A percentile compares a stretch with the other conserved stretches of the same genome.
Conservation (phyloP, 2,888 invertebrate genomes). For the Nesidiocoris tenuis region DNA sequence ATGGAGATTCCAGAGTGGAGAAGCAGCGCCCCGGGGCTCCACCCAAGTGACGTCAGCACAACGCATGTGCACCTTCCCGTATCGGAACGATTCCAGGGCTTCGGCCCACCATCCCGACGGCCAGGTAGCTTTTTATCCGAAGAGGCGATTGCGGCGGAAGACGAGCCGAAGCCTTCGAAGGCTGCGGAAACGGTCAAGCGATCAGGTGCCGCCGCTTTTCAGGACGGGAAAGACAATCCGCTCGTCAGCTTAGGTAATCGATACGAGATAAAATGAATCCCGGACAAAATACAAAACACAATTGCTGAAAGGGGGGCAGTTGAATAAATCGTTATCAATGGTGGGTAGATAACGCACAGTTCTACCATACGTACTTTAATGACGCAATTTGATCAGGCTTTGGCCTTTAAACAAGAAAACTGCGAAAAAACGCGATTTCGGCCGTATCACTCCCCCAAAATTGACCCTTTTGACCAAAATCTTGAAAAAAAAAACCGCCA, state of each 20-base stretch:
- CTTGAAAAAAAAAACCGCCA: no score
- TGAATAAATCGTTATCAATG: no score
- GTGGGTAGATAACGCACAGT: no score
- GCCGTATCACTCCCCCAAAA: no score
- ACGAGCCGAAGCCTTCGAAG: neutral
- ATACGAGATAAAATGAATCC: neutral
- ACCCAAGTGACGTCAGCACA: conserved; percentile 39
- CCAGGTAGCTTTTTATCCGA: no score
- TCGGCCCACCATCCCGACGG: neutral
- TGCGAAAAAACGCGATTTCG: no score
- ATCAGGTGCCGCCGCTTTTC: neutral
- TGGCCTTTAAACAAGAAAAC: no score
- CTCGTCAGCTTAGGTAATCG: neutral
- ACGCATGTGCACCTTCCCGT: conserved; percentile 39
- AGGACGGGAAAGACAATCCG: neutral
- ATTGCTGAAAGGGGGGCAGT: no score
- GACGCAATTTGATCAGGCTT: no score
- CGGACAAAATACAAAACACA: no score
- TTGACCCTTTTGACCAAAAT: no score
- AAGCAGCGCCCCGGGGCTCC: conserved; percentile 32
- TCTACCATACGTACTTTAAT: no score
- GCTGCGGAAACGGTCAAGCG: neutral
- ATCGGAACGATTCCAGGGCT: conserved; percentile 11
- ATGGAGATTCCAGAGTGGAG: neutral
- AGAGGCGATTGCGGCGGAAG: conserved; percentile 8